Evolutionary conservation across 2,797 vertebrate species (phyloP), one percentile per base, ranked within the genome.

Genomic region (Pelobates cultripes): DNA sequence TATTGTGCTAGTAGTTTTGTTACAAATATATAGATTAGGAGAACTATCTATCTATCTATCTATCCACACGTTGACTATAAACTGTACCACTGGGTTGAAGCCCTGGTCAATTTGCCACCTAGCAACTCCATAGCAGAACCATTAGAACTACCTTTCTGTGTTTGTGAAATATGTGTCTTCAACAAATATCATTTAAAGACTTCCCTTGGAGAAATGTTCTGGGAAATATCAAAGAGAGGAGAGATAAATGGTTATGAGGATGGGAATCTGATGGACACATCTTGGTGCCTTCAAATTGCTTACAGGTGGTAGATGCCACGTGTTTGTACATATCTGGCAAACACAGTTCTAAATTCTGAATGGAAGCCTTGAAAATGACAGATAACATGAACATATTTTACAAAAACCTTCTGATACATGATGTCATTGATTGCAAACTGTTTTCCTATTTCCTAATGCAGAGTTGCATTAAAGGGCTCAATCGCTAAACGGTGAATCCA

Each of bases 191-290:
- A 77, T 77, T 57, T 77, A 77, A 82, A 82, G 57, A 45, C 69
- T 77, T 82, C 74, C 80, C 74, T 60, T 51, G 80, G 68, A 74
- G 69, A 72, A 55, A 72, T 15, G 45, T 82, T 82, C 68, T 77
- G 80, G 80, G 80, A 82, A 82, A 14, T 72, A 77, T 82, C 80
- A 82, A 82, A 77, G 80, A 44, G 60, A 60, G 66, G 51, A 77
- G 74, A 66, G 80, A 72, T 82, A 74, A 77, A 77, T 17, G 61
- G 67, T 77, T 82, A 82, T n/a, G 40, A 71, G 60, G 68, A 76
- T 77, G 73, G 43, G 73, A 66, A 75, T 57, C 43, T 68, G 55
- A 82, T 66, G 43, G 74, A 82, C 80, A 77, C 74, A 63, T 70
- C 14, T 66, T 66, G 70, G 74, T 10, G 74, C 72, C 80, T 53